These are phyloP conservation scores for Microcebus ravelobensis DNA, from an alignment of 2,113 vertebrate genomes.

Conservation along the genomic window DNA sequence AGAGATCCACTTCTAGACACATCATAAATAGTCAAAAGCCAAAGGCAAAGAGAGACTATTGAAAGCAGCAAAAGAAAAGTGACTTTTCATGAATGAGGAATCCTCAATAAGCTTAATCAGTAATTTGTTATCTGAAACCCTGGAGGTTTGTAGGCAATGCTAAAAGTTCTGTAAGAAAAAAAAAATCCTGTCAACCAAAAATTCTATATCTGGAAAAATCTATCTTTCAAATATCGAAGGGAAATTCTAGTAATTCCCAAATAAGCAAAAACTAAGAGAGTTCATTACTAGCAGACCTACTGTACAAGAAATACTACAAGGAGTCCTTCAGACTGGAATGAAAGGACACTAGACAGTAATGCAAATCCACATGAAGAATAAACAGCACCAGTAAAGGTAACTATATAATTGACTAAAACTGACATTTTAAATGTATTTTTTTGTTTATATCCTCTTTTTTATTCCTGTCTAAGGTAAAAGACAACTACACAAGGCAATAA, in stretches of 20 bases:
- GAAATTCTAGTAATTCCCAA: not conserved
- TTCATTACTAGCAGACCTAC: not conserved
- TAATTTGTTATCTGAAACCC: not conserved
- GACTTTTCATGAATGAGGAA: not conserved
- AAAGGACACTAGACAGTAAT: not conserved
- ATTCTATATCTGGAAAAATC: not conserved
- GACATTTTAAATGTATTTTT: not conserved
- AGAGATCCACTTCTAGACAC: not conserved
- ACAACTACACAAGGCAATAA: not conserved
- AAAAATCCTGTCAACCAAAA: not conserved
- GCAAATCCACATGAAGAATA: not conserved
- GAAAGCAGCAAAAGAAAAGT: not conserved
- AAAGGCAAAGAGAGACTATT: not conserved
- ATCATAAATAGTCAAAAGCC: not conserved
- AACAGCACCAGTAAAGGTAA: not conserved
- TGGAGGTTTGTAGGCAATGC: not conserved
- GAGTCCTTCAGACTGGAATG: not conserved
- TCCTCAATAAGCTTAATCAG: not conserved
- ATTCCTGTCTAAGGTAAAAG: not conserved
- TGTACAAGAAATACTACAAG: not conserved
- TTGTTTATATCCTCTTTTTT: not conserved
- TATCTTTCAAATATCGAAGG: not conserved
- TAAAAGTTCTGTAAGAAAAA: not conserved
- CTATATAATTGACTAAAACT: not conserved
- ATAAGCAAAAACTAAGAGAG: not conserved